These are phyloP conservation scores for Vollenhovia emeryi DNA, from an alignment of 1,140 invertebrate genomes.

Conservation along the genomic window DNA sequence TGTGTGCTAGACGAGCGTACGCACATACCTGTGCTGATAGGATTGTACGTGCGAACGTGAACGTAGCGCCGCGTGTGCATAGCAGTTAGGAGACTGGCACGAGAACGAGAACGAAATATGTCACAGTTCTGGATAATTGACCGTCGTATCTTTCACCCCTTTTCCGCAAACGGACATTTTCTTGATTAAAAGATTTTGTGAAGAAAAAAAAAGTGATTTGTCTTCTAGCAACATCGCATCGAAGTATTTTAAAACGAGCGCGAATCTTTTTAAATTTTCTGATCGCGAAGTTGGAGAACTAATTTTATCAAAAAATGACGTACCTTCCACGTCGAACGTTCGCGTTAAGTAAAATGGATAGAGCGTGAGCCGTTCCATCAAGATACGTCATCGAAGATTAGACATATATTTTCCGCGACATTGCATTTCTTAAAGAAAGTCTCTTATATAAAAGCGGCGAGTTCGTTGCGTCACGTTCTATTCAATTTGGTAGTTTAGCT, in stretches of 20 bases:
- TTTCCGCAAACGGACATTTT: neutral
- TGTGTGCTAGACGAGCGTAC: slow-evolving; percentile 10
- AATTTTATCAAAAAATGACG: slow-evolving; percentile 14
- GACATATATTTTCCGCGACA: neutral
- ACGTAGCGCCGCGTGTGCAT: neutral
- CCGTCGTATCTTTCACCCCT: neutral
- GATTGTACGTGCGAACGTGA: neutral
- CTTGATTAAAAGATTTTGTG: neutral
- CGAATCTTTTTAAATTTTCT: neutral
- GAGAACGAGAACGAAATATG: slow-evolving; percentile 5
- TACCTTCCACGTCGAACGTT: neutral
- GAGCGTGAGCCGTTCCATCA: neutral
- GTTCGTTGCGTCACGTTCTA: neutral
- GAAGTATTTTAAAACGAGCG: neutral
- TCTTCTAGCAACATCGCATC: neutral
- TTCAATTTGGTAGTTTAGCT: slow-evolving; percentile 2
- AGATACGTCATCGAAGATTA: neutral
- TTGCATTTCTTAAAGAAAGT: neutral
- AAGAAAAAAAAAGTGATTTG: neutral
- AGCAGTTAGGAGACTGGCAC: neutral
- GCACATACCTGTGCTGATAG: neutral
- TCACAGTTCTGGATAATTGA: slow-evolving; percentile 24
- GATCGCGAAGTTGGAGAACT: neutral
- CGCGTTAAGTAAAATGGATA: neutral
- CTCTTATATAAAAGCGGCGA: neutral